Percentiles rank a stretch among this genome's conserved stretches.
Conservation (phyloP, 64 coral and sea anemone species). For the Exaiptasia diaphana region DNA sequence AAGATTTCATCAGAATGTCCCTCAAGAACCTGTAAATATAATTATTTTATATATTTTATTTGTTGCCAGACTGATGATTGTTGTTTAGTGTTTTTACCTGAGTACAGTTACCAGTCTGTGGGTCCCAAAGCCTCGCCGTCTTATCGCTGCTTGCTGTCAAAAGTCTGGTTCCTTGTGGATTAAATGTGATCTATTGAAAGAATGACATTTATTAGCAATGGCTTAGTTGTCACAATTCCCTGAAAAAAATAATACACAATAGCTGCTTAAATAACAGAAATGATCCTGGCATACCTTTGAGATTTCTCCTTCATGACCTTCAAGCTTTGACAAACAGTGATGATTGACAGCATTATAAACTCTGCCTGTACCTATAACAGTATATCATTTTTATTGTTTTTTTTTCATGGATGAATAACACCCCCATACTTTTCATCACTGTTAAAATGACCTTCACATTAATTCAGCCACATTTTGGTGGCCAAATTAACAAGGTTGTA, state of each 20-base stretch:
- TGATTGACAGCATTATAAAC: conserved; percentile 91
- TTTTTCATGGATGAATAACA: not conserved
- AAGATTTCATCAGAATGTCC: conserved; percentile 98
- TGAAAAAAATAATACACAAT: not conserved
- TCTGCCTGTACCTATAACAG: conserved; percentile 76
- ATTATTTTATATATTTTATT: not conserved
- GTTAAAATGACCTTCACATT: not conserved
- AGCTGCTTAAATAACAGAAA: not conserved
- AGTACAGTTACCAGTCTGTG: conserved; percentile 76
- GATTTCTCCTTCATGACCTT: conserved; percentile 97
- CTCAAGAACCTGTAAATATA: conserved; percentile 72
- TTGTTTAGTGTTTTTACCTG: conserved; percentile 44
- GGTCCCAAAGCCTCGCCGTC: conserved; percentile 88
- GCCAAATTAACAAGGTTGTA: too few species aligned
- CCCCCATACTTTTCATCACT: not conserved
- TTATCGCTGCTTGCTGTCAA: conserved; percentile 96
- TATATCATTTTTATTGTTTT: not conserved
- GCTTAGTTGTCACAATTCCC: not conserved
- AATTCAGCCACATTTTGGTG: too few species aligned
- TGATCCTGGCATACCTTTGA: conserved; percentile 68
- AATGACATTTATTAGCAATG: not conserved
- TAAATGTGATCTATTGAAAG: conserved; percentile 70
- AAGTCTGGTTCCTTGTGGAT: conserved; percentile 86
- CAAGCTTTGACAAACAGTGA: conserved; percentile 90
- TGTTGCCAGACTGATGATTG: not conserved